These are phyloP conservation scores for Alaudala cheleensis DNA, from an alignment of 2,113 vertebrate genomes.

Conservation along the genomic window DNA sequence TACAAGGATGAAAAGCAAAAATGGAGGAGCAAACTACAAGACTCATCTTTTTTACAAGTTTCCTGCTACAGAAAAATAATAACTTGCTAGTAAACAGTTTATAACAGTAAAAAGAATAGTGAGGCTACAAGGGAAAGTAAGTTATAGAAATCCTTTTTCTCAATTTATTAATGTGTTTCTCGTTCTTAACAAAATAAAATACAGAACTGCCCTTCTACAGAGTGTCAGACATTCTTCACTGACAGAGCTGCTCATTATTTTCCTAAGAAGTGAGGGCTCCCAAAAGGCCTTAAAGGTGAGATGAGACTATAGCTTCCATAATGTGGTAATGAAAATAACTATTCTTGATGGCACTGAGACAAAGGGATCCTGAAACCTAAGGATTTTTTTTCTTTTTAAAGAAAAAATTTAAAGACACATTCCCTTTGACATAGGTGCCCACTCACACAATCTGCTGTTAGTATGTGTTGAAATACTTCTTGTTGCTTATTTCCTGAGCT, in stretches of 20 bases:
- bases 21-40: not conserved
- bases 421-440: not conserved
- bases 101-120: not conserved
- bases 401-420: not conserved
- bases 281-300: not conserved
- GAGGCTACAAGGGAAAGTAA: not conserved
- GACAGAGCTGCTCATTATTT: not conserved
- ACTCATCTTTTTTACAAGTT: not conserved
- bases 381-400: not conserved
- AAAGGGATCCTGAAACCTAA: not conserved
- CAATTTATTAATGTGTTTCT: not conserved
- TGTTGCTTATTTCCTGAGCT: constrained; percentile 54
- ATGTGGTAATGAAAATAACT: not conserved
- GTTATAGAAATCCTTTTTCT: not conserved
- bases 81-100: not conserved
- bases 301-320: not conserved
- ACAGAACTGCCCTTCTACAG: not conserved
- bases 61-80: not conserved
- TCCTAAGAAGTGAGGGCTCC: not conserved
- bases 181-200: not conserved
- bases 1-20: not conserved
- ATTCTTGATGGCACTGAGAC: not conserved
- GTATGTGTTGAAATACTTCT: constrained; percentile 32
- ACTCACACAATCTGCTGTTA: not conserved
- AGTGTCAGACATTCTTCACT: not conserved